These are phyloP conservation scores for Hedychridium roseum DNA, from an alignment of 2,888 invertebrate species.

Conservation along the genomic window DNA sequence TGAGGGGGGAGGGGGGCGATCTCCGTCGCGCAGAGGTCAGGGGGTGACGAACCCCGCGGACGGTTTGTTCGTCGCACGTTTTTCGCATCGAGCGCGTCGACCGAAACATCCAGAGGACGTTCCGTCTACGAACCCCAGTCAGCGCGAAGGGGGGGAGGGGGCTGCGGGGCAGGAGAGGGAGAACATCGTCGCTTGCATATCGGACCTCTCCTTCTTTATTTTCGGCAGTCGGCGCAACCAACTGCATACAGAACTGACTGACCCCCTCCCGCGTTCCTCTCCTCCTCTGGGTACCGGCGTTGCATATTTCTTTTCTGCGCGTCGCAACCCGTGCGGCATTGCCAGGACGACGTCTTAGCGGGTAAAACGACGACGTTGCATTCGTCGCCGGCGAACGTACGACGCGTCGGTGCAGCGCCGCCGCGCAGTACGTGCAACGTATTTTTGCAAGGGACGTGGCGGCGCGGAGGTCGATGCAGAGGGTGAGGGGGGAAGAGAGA, in stretches of 20 bases:
- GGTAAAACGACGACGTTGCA: conserved; percentile 16
- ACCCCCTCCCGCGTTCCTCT: not conserved
- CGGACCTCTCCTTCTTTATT: conserved; percentile 8
- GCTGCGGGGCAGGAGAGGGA: too few relatives aligned
- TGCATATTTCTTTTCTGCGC: conserved; percentile 18
- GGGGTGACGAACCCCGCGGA: conserved; percentile 1
- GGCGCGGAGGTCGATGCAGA: too few relatives aligned
- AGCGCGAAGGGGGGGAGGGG: too few relatives aligned
- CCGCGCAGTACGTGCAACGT: conserved; percentile 37
- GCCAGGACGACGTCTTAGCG: conserved; percentile 19
- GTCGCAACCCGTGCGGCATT: conserved; percentile 17
- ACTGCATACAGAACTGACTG: not conserved
- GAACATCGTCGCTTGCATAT: too few relatives aligned
- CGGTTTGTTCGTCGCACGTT: conserved; percentile 33
- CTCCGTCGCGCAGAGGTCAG: conserved; percentile 1
- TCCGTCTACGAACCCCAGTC: too few relatives aligned
- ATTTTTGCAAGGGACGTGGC: conserved; percentile 42
- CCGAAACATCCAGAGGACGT: conserved; percentile 35
- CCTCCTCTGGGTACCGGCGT: too few relatives aligned
- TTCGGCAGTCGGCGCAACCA: not conserved
- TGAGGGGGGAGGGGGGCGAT: conserved; percentile 8
- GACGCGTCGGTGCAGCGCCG: too few relatives aligned
- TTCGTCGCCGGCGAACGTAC: conserved; percentile 2
- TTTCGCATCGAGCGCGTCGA: conserved; percentile 31
- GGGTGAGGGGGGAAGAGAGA: too few relatives aligned